Conservation (phyloP, 2,113 vertebrate genomes). For the Centropus bengalensis region DNA sequence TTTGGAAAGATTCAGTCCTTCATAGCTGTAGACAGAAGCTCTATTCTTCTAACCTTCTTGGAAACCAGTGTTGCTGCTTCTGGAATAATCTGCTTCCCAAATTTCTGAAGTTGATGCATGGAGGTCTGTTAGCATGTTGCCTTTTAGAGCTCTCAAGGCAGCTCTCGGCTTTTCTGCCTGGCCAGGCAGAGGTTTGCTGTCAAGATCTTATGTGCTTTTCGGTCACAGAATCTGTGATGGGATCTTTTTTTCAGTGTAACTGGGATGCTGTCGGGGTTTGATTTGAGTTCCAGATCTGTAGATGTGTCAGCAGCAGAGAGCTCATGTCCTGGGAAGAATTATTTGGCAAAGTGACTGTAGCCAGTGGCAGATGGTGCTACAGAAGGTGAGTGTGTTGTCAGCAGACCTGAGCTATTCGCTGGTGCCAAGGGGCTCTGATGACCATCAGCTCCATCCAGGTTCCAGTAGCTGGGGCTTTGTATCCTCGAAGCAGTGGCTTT, state of each 20-base stretch:
- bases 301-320: background rate
- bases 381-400: background rate
- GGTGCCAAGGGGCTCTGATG: background rate
- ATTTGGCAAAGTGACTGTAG: background rate
- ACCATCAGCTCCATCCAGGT: background rate
- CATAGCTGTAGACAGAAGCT: fast-evolving
- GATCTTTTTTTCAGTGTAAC: background rate
- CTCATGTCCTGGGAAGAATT: background rate
- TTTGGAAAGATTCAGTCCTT: background rate
- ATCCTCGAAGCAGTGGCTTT: background rate
- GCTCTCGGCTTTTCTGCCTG: background rate
- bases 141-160: background rate
- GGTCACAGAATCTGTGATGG: background rate
- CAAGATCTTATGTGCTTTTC: background rate
- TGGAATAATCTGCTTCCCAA: background rate
- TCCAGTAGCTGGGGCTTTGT: background rate
- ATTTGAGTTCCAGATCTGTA: background rate
- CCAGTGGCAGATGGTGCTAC: background rate
- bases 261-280: background rate
- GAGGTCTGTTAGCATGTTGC: background rate
- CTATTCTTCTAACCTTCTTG: background rate
- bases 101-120: background rate
- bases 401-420: background rate
- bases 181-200: background rate
- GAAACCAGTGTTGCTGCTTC: background rate